These are phyloP conservation scores for Panagrolaimus sp. DNA, from an alignment of 1,140 invertebrate genomes.

Conservation along the genomic window DNA sequence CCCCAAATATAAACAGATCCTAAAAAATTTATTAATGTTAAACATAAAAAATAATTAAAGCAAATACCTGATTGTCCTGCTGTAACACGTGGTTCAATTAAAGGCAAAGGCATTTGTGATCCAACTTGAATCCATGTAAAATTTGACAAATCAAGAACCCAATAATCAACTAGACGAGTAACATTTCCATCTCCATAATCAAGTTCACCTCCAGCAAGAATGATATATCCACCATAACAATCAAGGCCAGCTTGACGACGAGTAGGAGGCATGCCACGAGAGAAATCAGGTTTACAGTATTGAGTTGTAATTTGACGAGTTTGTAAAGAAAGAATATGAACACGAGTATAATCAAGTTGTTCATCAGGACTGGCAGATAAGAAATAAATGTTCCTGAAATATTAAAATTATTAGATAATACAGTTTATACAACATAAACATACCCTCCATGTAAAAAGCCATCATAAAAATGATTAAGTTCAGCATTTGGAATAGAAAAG, in stretches of 20 bases:
- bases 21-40: constrained; percentile 22
- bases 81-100: constrained; percentile 55
- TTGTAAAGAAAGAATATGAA: constrained; percentile 44
- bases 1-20: constrained; percentile 57
- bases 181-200: constrained; percentile 52
- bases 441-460: constrained; percentile 55
- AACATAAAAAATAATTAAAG: constrained; percentile 1
- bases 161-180: constrained; percentile 51
- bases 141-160: constrained; percentile 49
- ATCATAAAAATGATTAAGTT: constrained; percentile 57
- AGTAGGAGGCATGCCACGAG: constrained; percentile 47
- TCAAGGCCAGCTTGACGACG: constrained; percentile 54
- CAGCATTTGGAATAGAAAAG: constrained; percentile 49
- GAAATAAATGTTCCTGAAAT: constrained; percentile 47
- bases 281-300: constrained; percentile 45
- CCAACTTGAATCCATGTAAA: constrained; percentile 56
- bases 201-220: constrained; percentile 51
- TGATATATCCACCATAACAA: constrained; percentile 42
- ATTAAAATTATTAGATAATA: constrained; percentile 1
- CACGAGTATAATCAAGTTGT: constrained; percentile 52
- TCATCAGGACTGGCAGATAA: constrained; percentile 53
- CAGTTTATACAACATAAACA: constrained; percentile 22
- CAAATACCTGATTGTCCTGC: constrained; percentile 48
- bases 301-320: constrained; percentile 52
- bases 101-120: constrained; percentile 52